phyloP scores from a whole-genome alignment of 2,797 vertebrate species.

The Argya squamiceps region DNA sequence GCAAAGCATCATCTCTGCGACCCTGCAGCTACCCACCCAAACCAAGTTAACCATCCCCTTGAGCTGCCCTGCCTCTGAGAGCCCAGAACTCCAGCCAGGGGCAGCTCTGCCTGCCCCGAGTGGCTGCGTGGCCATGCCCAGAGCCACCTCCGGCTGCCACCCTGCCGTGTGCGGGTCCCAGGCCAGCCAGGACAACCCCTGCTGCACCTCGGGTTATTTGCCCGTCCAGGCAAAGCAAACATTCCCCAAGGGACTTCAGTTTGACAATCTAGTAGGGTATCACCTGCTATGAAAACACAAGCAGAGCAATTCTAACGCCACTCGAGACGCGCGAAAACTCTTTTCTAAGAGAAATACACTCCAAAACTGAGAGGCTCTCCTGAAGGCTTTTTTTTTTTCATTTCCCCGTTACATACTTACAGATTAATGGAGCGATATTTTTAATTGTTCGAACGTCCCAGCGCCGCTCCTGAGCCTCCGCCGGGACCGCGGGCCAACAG shows the following conservation, averaged over 20 bases:
- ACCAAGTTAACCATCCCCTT: no score
- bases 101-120: not conserved
- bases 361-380: not conserved
- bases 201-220: not conserved
- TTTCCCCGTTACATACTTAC: not conserved
- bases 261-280: not conserved
- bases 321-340: not conserved
- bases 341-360: not conserved
- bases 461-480: rapidly evolving
- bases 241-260: not conserved
- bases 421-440: not conserved
- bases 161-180: rapidly evolving
- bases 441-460: not conserved
- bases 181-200: not conserved
- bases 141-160: not conserved
- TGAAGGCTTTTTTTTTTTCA: not conserved
- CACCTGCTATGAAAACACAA: not conserved
- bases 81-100: rapidly evolving
- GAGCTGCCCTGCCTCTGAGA: rapidly evolving
- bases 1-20: not conserved
- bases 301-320: not conserved
- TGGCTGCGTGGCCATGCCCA: rapidly evolving
- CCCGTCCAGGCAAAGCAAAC: not conserved
- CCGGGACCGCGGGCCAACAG: not conserved
- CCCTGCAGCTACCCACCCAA: not conserved